Conservation (phyloP, 2,888 invertebrate genomes). For the Lochmaea crataegi region DNA sequence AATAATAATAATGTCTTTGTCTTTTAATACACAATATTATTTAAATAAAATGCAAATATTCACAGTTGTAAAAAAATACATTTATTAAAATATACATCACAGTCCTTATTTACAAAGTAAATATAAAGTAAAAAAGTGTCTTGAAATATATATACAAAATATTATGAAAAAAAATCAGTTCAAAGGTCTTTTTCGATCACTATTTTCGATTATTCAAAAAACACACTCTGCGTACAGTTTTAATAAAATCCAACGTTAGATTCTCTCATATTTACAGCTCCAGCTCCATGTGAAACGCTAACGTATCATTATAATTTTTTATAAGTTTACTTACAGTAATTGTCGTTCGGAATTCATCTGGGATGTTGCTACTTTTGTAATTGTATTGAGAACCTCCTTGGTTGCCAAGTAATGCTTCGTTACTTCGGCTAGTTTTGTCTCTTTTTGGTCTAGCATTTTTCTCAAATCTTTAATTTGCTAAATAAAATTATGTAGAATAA, state of each 20-base stretch:
- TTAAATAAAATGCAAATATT: not conserved
- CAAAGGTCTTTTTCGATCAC: too few species aligned
- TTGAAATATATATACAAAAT: not conserved
- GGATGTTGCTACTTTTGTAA: constrained; percentile 55
- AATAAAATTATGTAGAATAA: not conserved
- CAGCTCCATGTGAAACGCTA: not conserved
- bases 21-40: too few species aligned
- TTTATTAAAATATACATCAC: constrained; percentile 12
- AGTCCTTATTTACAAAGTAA: constrained; percentile 3
- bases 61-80: not conserved
- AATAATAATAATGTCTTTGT: too few species aligned
- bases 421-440: constrained; percentile 53
- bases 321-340: not conserved
- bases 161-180: not conserved
- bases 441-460: constrained; percentile 50
- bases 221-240: too few species aligned
- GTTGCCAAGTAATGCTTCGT: constrained; percentile 53
- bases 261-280: not conserved
- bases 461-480: constrained; percentile 57
- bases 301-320: not conserved
- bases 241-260: not conserved
- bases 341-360: constrained; percentile 4
- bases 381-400: constrained; percentile 58
- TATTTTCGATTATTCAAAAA: too few species aligned
- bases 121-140: not conserved